Percentiles rank a stretch among this genome's conserved stretches.
Evolutionary conservation across 37 sponge, comb jelly and placozoan genomes (phyloP).

Genomic region (Geodia barretti): DNA sequence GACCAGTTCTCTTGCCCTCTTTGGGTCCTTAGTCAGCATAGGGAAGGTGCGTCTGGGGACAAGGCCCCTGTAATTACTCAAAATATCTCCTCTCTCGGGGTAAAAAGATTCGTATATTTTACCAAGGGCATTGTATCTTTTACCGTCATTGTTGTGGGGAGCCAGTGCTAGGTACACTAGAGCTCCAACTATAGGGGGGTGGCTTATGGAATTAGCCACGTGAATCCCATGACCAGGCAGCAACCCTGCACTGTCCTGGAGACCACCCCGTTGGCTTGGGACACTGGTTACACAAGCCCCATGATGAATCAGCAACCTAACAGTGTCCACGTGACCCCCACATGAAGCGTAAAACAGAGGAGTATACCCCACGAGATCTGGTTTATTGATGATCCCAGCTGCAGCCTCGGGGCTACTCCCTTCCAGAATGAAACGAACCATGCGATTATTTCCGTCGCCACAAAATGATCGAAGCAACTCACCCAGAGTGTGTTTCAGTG

Average conservation of each 20-base stretch:
- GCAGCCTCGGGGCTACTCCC: not conserved
- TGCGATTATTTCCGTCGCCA: not conserved
- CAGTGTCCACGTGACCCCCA: slow-evolving; percentile 48
- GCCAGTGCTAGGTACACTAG: slow-evolving; percentile 1
- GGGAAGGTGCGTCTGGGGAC: not conserved
- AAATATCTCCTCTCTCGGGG: too few species aligned
- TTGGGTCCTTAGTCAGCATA: not conserved
- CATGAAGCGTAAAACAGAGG: slow-evolving; percentile 56
- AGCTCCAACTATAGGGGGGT: not conserved
- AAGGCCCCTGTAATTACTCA: not conserved
- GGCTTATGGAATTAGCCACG: not conserved
- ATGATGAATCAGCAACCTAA: slow-evolving; percentile 20
- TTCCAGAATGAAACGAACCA: not conserved
- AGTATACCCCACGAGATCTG: not conserved
- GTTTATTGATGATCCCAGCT: not conserved
- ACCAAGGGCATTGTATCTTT: too few species aligned
- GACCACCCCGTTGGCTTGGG: slow-evolving; percentile 21
- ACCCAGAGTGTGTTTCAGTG: not conserved
- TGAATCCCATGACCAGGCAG: not conserved
- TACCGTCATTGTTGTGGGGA: not conserved
- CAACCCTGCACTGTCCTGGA: slow-evolving; percentile 28
- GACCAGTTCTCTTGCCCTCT: not conserved
- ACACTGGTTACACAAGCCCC: not conserved
- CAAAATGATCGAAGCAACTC: slow-evolving; percentile 14
- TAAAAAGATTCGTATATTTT: too few species aligned